Conservation (phyloP, 1,140 invertebrate genomes). For the Cydia fagiglandana region DNA sequence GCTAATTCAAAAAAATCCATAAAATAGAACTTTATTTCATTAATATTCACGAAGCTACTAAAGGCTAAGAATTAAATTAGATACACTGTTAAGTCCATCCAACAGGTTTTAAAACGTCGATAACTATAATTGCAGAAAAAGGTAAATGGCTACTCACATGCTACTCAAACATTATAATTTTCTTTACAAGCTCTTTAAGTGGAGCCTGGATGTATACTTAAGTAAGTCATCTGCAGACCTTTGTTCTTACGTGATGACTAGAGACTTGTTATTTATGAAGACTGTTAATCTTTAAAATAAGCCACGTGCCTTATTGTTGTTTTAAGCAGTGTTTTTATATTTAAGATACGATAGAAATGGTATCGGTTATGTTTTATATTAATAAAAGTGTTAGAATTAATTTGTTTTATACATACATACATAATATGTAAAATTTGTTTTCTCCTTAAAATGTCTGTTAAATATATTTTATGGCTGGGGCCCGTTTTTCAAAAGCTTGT, state of each 20-base stretch:
- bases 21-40: not conserved
- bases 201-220: slow-evolving; percentile 26
- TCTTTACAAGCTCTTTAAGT: slow-evolving; percentile 29
- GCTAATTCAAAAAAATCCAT: not conserved
- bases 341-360: too few species aligned
- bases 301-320: not conserved
- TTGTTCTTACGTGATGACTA: slow-evolving; percentile 16
- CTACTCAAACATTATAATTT: slow-evolving; percentile 30
- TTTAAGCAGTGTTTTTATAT: too few species aligned
- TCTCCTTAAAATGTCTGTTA: too few species aligned
- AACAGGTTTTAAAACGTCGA: slow-evolving; percentile 54
- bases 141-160: slow-evolving; percentile 25
- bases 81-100: not conserved
- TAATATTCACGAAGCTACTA: not conserved
- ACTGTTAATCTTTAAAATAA: not conserved
- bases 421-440: too few species aligned
- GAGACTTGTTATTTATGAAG: not conserved
- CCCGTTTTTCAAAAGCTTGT: too few species aligned
- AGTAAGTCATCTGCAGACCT: slow-evolving; percentile 26
- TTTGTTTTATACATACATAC: too few species aligned
- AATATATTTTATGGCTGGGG: too few species aligned
- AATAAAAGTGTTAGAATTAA: too few species aligned
- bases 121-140: slow-evolving; percentile 28
- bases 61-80: slow-evolving; percentile 7
- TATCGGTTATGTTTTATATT: too few species aligned